Percentiles rank a stretch among this genome's conserved stretches.
These are phyloP conservation scores for Neostethus bicornis DNA, from an alignment of 2,797 vertebrate genomes.

Conservation along the genomic window DNA sequence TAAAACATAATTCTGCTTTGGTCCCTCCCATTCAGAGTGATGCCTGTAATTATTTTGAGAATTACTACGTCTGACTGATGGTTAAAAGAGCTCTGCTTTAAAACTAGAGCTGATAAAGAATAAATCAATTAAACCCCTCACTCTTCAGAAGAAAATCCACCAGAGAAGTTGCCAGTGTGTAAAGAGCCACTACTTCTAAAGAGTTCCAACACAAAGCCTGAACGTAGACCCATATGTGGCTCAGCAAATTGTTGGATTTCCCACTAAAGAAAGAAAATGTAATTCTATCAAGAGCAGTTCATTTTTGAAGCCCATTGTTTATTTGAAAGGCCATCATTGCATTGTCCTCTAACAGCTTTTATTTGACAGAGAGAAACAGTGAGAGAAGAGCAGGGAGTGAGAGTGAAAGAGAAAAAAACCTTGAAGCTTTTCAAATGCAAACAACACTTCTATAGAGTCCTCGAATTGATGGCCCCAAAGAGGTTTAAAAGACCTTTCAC, in stretches of 20 bases:
- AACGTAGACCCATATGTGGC: conserved; percentile 64
- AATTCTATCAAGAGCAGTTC: conserved; percentile 88
- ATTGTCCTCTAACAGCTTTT: conserved; percentile 90
- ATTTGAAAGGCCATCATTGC: conserved; percentile 84
- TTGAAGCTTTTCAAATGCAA: conserved; percentile 97
- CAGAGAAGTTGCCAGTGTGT: conserved; percentile 30
- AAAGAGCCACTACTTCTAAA: conserved; percentile 46
- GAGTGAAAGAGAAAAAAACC: conserved; percentile 77
- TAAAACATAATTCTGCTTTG: conserved; percentile 60
- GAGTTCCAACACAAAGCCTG: conserved; percentile 57
- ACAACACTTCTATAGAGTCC: conserved; percentile 83
- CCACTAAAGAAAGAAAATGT: conserved; percentile 83
- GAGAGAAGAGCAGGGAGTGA: conserved; percentile 64
- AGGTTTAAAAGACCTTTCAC: conserved; percentile 91
- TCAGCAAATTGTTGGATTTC: conserved; percentile 82
- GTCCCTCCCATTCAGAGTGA: conserved; percentile 62
- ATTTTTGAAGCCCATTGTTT: conserved; percentile 88
- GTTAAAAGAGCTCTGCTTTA: conserved; percentile 62
- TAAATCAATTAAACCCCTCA: conserved; percentile 61
- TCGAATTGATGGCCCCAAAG: conserved; percentile 94
- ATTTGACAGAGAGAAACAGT: conserved; percentile 82
- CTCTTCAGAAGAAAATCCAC: conserved; percentile 39
- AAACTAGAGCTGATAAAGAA: conserved; percentile 60
- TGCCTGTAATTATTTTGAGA: conserved; percentile 77
- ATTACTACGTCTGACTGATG: conserved; percentile 67